phyloP scores from a whole-genome alignment of 2,888 invertebrate species.

The Drosophila limbata region DNA sequence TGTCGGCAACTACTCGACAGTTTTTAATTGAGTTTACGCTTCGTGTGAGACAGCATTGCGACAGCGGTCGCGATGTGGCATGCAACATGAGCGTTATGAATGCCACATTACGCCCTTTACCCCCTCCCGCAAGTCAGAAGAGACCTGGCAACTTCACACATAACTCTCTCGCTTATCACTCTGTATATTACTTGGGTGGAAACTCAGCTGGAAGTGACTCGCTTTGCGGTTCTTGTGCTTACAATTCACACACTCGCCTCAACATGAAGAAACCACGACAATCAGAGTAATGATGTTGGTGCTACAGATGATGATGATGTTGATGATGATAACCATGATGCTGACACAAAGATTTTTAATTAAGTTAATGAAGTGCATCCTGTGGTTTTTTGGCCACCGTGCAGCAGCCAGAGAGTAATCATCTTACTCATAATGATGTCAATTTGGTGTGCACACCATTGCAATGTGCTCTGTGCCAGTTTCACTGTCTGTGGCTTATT shows the following conservation, averaged over 20 bases:
- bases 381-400: constrained; percentile 65
- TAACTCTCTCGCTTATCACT: constrained; percentile 36
- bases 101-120: constrained; percentile 1
- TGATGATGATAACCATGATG: neutral
- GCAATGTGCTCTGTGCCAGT: constrained; percentile 1
- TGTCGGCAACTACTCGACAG: constrained; percentile 63
- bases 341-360: constrained; percentile 66
- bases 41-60: constrained; percentile 44
- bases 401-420: constrained; percentile 32
- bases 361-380: constrained; percentile 78
- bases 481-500: constrained; percentile 18
- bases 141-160: constrained; percentile 21
- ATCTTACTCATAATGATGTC: constrained; percentile 27
- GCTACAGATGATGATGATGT: constrained; percentile 16
- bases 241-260: constrained; percentile 30
- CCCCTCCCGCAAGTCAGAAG: constrained; percentile 1
- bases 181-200: constrained; percentile 24
- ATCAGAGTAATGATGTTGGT: constrained; percentile 21
- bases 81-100: constrained; percentile 60
- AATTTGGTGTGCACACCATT: constrained; percentile 27
- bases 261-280: constrained; percentile 31
- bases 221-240: constrained; percentile 68
- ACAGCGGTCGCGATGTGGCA: constrained; percentile 25
- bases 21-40: constrained; percentile 81
- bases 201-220: constrained; percentile 69